Percentiles rank a stretch among this genome's conserved stretches.
phyloP scores from a whole-genome alignment of 2,113 vertebrate genomes.

The Damaliscus lunatus region DNA sequence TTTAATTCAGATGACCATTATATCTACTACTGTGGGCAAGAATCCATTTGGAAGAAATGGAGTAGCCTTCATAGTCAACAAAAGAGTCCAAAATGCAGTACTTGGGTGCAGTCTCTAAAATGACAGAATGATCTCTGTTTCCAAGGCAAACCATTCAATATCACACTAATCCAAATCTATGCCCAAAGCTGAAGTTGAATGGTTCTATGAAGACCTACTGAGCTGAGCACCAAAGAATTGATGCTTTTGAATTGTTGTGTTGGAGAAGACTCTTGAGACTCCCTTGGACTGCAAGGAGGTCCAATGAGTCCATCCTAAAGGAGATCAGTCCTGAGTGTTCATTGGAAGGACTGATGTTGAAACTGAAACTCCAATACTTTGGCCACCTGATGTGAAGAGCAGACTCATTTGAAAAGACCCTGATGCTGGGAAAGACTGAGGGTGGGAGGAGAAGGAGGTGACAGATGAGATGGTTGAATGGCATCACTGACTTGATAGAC shows the following conservation, averaged over 20 bases:
- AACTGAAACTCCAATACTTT: not conserved
- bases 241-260: not conserved
- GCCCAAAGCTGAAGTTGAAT: not conserved
- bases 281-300: not conserved
- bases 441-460: not conserved
- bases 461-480: not conserved
- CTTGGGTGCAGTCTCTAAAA: not conserved
- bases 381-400: not conserved
- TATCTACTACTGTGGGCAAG: not conserved
- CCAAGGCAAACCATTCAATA: not conserved
- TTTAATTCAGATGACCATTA: not conserved
- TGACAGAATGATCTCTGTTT: not conserved
- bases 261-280: not conserved
- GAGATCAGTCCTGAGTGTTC: not conserved
- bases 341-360: not conserved
- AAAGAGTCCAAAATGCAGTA: not conserved
- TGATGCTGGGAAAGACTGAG: not conserved
- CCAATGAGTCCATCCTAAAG: not conserved
- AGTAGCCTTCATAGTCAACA: not conserved
- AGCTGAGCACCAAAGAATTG: not conserved
- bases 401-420: not conserved
- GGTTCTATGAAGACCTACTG: not conserved
- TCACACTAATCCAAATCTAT: not conserved
- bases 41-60: not conserved
- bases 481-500: not conserved